Evolutionary conservation across 2,888 invertebrate species (phyloP), one percentile per base, ranked within the genome.

Genomic region (Aporophyla lueneburgensis): DNA sequence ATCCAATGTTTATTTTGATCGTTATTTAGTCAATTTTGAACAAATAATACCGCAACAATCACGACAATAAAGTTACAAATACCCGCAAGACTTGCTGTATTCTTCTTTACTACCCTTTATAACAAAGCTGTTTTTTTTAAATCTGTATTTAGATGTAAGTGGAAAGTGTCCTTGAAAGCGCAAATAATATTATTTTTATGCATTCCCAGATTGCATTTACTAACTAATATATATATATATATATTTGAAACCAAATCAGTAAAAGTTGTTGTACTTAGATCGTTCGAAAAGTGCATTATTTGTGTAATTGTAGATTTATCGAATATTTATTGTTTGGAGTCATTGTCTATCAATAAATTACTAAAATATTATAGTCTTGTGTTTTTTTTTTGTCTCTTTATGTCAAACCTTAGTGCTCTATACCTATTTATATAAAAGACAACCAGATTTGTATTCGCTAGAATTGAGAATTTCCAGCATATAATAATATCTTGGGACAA

Each of bases 191-290:
- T 53, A 68, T 68, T 68, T 77, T 33, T 79, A 85, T 54, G 79
- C 87, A 87, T 87, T 87, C 89, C 84, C 69, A 27, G 71, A 59
- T 88, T 81, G 89, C 89, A 87, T 88, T 87, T 78, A 76, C 10
- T 63, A 14, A 54, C 43, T n/a, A n/a, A n/a, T n/a, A n/a, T n/a
- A n/a, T n/a, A n/a, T n/a, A n/a, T n/a, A 61, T 53, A 67, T 59
- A 62, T 80, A 63, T 85, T 74, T 71, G 58, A 75, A 85, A 85
- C 24, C 66, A 70, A 80, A 81, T 71, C 19, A n/a, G 4, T 66
- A 53, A 76, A 81, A 27, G 56, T n/a, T 68, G 19, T 70, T 61
- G 68, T 59, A 33, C 33, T 33, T 33, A 59, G 54, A 68, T 54
- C 9, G 24, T 67, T 63, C 19, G 33, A 83, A 10, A 85, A 73